phyloP scores from a whole-genome alignment of 2,113 vertebrate species.

The Oplegnathus fasciatus region DNA sequence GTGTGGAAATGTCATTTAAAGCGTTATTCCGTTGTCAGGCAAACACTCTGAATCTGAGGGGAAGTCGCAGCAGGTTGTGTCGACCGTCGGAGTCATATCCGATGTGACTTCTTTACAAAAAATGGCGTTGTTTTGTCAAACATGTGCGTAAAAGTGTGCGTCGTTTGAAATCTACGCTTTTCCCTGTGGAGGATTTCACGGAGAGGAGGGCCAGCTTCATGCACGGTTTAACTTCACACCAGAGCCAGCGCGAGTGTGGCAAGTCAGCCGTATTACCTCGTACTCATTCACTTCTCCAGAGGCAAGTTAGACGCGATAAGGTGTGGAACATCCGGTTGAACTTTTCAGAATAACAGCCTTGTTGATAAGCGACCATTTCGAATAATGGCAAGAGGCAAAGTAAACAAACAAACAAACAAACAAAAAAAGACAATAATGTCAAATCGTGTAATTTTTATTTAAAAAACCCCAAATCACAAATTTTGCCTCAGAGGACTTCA shows the following conservation, averaged over 20 bases:
- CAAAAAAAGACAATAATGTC: too few relatives aligned
- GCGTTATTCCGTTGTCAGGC: conserved; percentile 15
- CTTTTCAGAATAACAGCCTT: conserved; percentile 57
- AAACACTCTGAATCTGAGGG: not conserved
- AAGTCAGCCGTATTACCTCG: not conserved
- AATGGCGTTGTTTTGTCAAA: conserved; percentile 8
- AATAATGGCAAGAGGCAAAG: fast-evolving
- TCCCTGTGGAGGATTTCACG: not conserved
- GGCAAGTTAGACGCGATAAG: not conserved
- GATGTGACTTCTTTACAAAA: not conserved
- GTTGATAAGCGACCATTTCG: not conserved
- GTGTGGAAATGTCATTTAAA: conserved; percentile 13
- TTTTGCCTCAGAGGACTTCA: not conserved
- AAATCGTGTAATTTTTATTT: not conserved
- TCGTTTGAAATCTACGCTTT: not conserved
- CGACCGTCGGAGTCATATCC: conserved; percentile 22
- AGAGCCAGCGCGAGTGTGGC: conserved; percentile 40
- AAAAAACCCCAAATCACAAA: not conserved
- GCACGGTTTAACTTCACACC: conserved; percentile 39
- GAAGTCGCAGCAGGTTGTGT: conserved; percentile 37
- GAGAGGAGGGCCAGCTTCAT: not conserved
- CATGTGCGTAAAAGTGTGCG: not conserved
- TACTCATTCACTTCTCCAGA: not conserved
- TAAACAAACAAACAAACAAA: not conserved
- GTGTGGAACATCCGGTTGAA: not conserved